phyloP scores from a whole-genome alignment of 2,888 invertebrate species.

The Rotaria macrura region DNA sequence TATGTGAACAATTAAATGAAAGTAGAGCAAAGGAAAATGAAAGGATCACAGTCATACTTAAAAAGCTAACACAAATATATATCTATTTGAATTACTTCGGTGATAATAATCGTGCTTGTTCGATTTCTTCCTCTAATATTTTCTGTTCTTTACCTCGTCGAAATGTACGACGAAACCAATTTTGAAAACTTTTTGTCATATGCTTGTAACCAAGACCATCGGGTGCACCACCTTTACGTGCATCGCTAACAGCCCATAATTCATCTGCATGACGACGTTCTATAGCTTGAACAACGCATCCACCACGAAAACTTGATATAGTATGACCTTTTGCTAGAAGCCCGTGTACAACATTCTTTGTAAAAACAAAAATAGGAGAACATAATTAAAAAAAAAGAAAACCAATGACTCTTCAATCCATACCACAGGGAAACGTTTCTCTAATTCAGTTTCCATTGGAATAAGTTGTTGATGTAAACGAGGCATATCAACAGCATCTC shows the following conservation, averaged over 20 bases:
- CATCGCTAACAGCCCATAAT: slow-evolving; percentile 30
- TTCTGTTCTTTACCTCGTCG: not conserved
- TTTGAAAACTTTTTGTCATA: not conserved
- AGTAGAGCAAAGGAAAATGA: not conserved
- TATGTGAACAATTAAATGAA: not conserved
- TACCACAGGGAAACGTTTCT: slow-evolving; percentile 30
- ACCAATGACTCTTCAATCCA: not conserved
- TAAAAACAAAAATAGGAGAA: not conserved
- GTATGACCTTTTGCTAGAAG: not conserved
- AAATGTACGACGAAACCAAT: not conserved
- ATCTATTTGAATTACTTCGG: not conserved
- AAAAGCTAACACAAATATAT: not conserved
- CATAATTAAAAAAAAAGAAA: not conserved
- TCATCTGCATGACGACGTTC: slow-evolving; percentile 13
- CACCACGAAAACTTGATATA: not conserved
- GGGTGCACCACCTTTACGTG: slow-evolving; percentile 33
- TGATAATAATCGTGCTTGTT: not conserved
- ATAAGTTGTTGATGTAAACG: slow-evolving; percentile 32
- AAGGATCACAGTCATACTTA: not conserved
- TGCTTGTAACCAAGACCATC: slow-evolving; percentile 23
- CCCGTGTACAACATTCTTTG: slow-evolving; percentile 9
- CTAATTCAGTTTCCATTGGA: slow-evolving; percentile 27
- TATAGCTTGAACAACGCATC: slow-evolving; percentile 30
- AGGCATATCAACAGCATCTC: slow-evolving; percentile 26
- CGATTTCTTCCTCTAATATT: not conserved